Evolutionary conservation across 2,888 invertebrate species (phyloP).

Genomic region (Lochmaea capreae): DNA sequence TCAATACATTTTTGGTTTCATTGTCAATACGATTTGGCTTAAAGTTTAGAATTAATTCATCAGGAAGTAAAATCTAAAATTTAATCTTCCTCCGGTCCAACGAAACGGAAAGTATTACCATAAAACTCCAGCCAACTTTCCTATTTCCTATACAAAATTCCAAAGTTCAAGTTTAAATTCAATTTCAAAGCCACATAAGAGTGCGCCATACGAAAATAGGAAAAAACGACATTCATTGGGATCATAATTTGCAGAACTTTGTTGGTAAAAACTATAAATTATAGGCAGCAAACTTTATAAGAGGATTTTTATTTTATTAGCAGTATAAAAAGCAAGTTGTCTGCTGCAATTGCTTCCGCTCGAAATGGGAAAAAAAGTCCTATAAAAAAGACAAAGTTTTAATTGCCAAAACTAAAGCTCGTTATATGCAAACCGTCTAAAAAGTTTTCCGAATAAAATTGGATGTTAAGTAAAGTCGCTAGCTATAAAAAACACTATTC

Average conservation of each 20-base stretch:
- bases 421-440: constrained; percentile 2
- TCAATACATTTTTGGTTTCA: neutral
- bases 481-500: neutral
- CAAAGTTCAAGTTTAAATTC: constrained; percentile 31
- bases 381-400: constrained; percentile 9
- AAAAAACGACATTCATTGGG: constrained; percentile 16
- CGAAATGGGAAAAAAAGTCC: neutral
- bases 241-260: constrained; percentile 31
- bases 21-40: neutral
- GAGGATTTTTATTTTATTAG: constrained; percentile 16
- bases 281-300: constrained; percentile 2
- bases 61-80: constrained; percentile 1
- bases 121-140: constrained; percentile 18
- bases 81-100: neutral
- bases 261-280: constrained; percentile 14
- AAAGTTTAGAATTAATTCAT: neutral
- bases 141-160: constrained; percentile 6
- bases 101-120: constrained; percentile 16
- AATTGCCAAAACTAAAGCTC: constrained; percentile 11
- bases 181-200: constrained; percentile 29
- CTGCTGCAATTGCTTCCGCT: constrained; percentile 6
- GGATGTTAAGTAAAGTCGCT: neutral
- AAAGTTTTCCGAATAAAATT: neutral
- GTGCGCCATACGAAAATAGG: constrained; percentile 9
- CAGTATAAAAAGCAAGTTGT: constrained; percentile 18